phyloP scores from a whole-genome alignment of 2,888 invertebrate genomes.

The Rutpela maculata region DNA sequence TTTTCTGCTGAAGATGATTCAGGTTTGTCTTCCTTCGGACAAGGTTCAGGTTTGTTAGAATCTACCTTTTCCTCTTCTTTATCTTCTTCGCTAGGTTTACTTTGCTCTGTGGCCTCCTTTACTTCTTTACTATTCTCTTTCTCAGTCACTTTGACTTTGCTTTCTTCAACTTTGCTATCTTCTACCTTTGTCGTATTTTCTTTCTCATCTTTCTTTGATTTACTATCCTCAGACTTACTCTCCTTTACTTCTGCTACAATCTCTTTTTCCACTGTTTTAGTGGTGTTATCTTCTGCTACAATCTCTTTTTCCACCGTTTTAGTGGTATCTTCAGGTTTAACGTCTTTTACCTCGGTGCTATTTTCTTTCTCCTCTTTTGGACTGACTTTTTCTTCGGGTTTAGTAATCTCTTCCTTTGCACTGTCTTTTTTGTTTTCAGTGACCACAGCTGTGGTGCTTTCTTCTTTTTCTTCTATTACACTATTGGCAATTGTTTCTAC shows the following conservation, averaged over 20 bases:
- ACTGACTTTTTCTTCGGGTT: slow-evolving; percentile 11
- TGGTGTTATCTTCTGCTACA: neutral
- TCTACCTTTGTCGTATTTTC: slow-evolving; percentile 2
- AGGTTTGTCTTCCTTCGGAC: slow-evolving; percentile 34
- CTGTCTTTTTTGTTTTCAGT: slow-evolving; percentile 55
- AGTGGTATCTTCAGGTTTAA: neutral
- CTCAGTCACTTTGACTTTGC: neutral
- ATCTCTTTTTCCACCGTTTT: neutral
- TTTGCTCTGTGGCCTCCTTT: neutral
- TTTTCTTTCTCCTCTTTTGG: slow-evolving; percentile 10
- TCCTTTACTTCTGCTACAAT: neutral
- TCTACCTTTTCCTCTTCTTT: slow-evolving; percentile 63
- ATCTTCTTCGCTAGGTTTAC: slow-evolving; percentile 9
- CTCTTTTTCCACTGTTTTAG: neutral
- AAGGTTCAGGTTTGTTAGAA: slow-evolving; percentile 60
- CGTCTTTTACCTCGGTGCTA: neutral
- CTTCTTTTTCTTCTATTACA: slow-evolving; percentile 47
- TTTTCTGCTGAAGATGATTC: slow-evolving; percentile 36
- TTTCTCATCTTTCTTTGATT: slow-evolving; percentile 54
- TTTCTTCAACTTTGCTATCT: neutral
- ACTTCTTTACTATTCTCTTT: neutral
- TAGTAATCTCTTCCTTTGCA: neutral
- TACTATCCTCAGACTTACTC: neutral
- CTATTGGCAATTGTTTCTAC: neutral
- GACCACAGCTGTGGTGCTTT: slow-evolving; percentile 64